Conservation (phyloP, 2,888 invertebrate species). For the Luperina testacea region DNA sequence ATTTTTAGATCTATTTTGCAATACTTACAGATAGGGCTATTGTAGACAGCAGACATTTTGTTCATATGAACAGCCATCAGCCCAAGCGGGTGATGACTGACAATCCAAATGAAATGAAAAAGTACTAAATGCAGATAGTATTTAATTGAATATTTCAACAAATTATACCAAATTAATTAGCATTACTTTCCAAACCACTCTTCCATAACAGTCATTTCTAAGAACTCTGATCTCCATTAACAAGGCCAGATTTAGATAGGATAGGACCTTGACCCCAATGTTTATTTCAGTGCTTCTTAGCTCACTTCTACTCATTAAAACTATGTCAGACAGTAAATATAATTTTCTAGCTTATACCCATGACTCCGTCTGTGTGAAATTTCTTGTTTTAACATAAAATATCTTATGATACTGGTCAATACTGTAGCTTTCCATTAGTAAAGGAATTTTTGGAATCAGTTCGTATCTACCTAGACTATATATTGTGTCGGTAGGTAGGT, state of each 20-base stretch:
- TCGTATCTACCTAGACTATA: not conserved
- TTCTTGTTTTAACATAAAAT: not conserved
- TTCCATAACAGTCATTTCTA: not conserved
- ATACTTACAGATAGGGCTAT: not conserved
- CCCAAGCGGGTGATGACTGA: no score
- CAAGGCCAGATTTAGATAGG: not conserved
- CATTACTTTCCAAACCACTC: not conserved
- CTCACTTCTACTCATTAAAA: constrained; percentile 3
- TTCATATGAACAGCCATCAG: not conserved
- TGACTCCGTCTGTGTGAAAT: not conserved
- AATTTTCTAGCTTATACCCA: not conserved
- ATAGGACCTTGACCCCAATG: not conserved
- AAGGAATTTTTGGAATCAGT: not conserved
- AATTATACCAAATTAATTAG: no score
- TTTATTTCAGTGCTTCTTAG: not conserved
- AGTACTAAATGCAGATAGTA: not conserved
- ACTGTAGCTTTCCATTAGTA: not conserved
- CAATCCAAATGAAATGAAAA: not conserved
- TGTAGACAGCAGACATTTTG: not conserved
- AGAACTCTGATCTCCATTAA: not conserved
- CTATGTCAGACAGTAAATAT: not conserved
- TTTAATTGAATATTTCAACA: not conserved
- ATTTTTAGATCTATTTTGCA: not conserved
- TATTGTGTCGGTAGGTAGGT: no score
- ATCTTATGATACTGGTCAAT: not conserved